Percentiles rank a stretch among this genome's conserved stretches.
Evolutionary conservation across 2,113 vertebrate species (phyloP).

Genomic region (Cyphomyrus plagiostoma): DNA sequence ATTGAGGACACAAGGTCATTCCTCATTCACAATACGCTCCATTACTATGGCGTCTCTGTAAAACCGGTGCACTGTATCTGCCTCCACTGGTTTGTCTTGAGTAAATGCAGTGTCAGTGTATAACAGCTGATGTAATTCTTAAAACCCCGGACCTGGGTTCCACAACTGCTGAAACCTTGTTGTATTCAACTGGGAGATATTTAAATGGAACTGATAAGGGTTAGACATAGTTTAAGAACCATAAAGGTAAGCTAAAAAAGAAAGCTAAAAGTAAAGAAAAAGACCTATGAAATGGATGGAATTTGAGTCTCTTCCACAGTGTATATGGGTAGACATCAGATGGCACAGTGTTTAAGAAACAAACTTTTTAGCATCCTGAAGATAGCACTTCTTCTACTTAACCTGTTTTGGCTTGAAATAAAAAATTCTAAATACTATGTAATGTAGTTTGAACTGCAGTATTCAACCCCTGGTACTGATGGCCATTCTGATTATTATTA

Average conservation of each 20-base stretch:
- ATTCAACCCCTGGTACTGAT: not conserved
- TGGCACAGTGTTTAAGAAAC: not conserved
- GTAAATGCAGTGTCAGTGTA: not conserved
- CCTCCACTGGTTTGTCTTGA: not conserved
- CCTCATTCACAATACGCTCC: not conserved
- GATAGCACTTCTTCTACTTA: not conserved
- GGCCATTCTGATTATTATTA: not conserved
- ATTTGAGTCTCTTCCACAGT: not conserved
- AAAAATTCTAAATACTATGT: not conserved
- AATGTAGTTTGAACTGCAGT: not conserved
- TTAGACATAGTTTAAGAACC: not conserved
- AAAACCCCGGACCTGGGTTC: not conserved
- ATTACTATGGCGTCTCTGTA: not conserved
- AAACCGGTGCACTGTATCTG: not conserved
- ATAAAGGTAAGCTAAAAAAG: not conserved
- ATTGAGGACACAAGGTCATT: not conserved
- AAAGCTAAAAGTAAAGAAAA: not conserved
- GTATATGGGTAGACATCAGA: not conserved
- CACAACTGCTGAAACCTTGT: not conserved
- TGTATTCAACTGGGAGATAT: not conserved
- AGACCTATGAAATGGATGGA: not conserved
- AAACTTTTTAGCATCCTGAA: not conserved
- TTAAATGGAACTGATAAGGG: not conserved
- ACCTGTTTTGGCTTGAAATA: not conserved
- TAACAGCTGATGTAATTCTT: not conserved